These are phyloP conservation scores for Andricus grossulariae DNA, from an alignment of 1,140 invertebrate genomes.

Conservation along the genomic window DNA sequence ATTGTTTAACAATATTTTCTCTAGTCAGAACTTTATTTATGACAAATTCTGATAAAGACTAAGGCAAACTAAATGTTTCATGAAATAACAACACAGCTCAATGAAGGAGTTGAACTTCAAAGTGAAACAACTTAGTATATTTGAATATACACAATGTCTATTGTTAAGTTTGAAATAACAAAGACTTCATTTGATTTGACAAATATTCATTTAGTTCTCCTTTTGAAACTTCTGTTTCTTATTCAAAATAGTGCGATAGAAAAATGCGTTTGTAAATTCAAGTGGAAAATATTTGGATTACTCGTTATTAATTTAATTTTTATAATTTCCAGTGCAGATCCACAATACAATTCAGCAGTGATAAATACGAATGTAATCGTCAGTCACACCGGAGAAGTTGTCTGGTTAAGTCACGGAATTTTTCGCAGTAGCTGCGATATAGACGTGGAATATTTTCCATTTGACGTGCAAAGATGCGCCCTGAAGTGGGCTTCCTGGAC, in stretches of 20 bases:
- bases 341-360: slow-evolving; percentile 85
- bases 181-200: slow-evolving; percentile 15
- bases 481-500: slow-evolving; percentile 98
- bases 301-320: neutral
- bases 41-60: neutral
- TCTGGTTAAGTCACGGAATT: slow-evolving; percentile 89
- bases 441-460: slow-evolving; percentile 96
- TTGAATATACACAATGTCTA: neutral
- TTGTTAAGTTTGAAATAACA: neutral
- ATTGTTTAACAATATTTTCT: neutral
- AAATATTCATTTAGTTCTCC: neutral
- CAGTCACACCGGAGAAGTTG: slow-evolving; percentile 82
- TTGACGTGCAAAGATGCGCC: slow-evolving; percentile 93
- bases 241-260: neutral
- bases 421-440: slow-evolving; percentile 92
- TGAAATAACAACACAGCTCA: neutral
- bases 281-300: neutral
- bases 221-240: neutral
- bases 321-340: slow-evolving; percentile 83
- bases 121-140: neutral
- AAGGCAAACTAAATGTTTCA: neutral
- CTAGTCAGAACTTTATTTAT: neutral
- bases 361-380: slow-evolving; percentile 91
- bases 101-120: neutral
- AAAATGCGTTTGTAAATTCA: neutral